Conservation (phyloP, 2,113 vertebrate genomes). For the Nettapus auritus region DNA sequence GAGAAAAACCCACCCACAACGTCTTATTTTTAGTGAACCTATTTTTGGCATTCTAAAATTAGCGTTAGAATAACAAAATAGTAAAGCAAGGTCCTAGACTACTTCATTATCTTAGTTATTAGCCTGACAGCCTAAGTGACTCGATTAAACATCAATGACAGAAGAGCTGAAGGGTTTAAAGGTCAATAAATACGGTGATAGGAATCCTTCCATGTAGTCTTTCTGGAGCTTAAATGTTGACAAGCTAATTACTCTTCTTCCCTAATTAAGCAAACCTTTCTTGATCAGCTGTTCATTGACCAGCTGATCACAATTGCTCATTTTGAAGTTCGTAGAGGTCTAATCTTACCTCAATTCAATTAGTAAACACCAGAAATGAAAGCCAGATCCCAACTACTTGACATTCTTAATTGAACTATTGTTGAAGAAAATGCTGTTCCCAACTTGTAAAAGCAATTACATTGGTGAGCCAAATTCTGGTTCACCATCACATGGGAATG, state of each 20-base stretch:
- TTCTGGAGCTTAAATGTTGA: slow-evolving; percentile 87
- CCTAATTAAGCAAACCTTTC: slow-evolving; percentile 75
- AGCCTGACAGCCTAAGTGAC: slow-evolving; percentile 85
- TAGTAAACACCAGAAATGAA: slow-evolving; percentile 72
- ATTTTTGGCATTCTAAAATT: slow-evolving; percentile 95
- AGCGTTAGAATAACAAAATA: slow-evolving; percentile 81
- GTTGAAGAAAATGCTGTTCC: not conserved
- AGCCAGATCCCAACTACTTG: slow-evolving; percentile 51
- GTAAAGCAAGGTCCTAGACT: slow-evolving; percentile 88
- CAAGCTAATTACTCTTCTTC: slow-evolving; percentile 91
- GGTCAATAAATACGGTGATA: slow-evolving; percentile 93
- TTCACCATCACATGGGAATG: not conserved
- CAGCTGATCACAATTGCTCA: slow-evolving; percentile 68
- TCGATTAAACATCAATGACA: slow-evolving; percentile 90
- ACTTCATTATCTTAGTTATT: slow-evolving; percentile 86
- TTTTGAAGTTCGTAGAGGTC: slow-evolving; percentile 71
- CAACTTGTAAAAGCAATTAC: not conserved
- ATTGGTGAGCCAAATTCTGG: not conserved
- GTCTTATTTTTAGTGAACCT: slow-evolving; percentile 83
- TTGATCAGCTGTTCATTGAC: slow-evolving; percentile 73
- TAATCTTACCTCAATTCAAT: slow-evolving; percentile 66
- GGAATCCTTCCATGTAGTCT: slow-evolving; percentile 79
- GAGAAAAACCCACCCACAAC: slow-evolving; percentile 71
- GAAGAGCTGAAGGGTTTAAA: slow-evolving; percentile 85
- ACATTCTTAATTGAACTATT: slow-evolving; percentile 58